Base-by-base conservation (phyloP, 2,797 vertebrate species). In the Tarsius wallacei region DNA sequence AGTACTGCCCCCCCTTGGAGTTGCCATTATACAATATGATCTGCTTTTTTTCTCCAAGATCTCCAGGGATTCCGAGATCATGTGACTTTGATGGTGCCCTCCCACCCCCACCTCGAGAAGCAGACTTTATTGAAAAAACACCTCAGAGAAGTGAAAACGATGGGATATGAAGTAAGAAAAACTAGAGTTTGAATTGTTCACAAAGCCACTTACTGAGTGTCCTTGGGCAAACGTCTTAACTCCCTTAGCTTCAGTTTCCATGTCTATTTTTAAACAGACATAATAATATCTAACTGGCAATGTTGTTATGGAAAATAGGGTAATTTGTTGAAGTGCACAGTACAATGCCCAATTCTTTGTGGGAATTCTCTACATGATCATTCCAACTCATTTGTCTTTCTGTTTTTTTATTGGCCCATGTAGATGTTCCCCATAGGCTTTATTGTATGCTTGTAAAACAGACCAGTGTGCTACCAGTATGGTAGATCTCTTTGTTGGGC, bases 41-140 rank as follows among this genome's bases (percentile, higher is more conserved):
- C 71, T 77, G 26, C 74, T 94, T 93, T 78, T 73, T 90, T 87
- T 94, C 87, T 93, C 63, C n/a, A 70, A 93, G 49, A 68, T 90
- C 63, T 74, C 71, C 61, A 11, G 55, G 49, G 61, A 91, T 13
- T 36, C 61, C 89, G 68, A 88, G 47, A 77, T 87, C 76, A 63
- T 55, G 4, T 24, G 28, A 80, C 59, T 95, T 85, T 36, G 1
- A 93, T 88, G 31, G 42, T 21, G 33, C 86, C 49, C 24, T n/a
- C 7, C 13, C 12, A 36, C 13, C 14, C 10, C 16, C 21, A 14
- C 9, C 28, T 73, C 76, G 59, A 28, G 91, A 93, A 90, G 70
- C 63, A 87, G n/a, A 11, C 74, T 89, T 77, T 78, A 74, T 31
- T 96, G 15, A 91, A 87, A 95, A 91, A 91, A 64, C 28, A 64